Evolutionary conservation across 2,113 vertebrate genomes (phyloP), one percentile per base, ranked within the genome.

Genomic region (Gopherus evgoodei): DNA sequence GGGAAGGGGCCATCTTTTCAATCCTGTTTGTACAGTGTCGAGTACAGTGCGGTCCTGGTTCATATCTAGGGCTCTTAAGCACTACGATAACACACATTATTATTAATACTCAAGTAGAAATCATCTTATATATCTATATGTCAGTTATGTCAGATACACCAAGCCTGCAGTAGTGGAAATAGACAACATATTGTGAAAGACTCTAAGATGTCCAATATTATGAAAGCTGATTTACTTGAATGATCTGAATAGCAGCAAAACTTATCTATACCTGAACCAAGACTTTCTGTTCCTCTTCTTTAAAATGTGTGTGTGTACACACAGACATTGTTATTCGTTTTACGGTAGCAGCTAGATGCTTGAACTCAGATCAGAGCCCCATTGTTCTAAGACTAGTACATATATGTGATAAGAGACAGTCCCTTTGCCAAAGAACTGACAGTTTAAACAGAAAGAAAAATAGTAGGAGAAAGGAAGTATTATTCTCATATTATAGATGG

Each of bases 401-500:
- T 19, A 19, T n/a, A n/a, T 10, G 62, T 69, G 8, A 21, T 69
- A n/a, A 8, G 35, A n/a, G 31, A 65, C 31, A 69, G 62, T n/a
- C 16, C 17, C 35, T n/a, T 19, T 69, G 17, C 2, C 27, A 82
- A 62, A 93, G 91, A 93, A 91, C 86, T 75, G 87, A 42, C 88
- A 80, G 62, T 84, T 96, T 94, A 87, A 90, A 84, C 24, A 2
- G 11, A 90, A 91, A 79, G 38, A 12, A 89, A 87, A 22, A 38
- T 53, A 78, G 57, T 75, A 94, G 93, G 92, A 96, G 84, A 83
- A 87, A 84, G 54, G 59, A 88, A 75, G 21, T 47, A 25, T 84
- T 93, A 38, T 93, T 92, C 85, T 59, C 85, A 56, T 89, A 90
- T 94, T 87, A 24, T 52, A 38, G 96, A 38, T 94, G 85, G 83